phyloP scores from a whole-genome alignment of 2,113 vertebrate species.

The Pogona vitticeps region DNA sequence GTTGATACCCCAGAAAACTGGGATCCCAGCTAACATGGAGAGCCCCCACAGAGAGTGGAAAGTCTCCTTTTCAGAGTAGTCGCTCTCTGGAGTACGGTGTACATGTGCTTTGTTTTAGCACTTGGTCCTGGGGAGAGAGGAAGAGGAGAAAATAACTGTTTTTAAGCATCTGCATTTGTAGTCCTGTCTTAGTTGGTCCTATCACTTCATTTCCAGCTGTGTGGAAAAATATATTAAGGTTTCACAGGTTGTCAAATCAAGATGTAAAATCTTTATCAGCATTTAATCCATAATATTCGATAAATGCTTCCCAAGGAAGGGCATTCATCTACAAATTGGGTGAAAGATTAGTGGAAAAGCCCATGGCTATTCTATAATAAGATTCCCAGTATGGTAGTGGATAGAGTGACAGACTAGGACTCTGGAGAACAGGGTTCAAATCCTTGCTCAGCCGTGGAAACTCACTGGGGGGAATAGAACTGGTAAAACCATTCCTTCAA shows the following conservation, averaged over 20 bases:
- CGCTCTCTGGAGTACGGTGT: too few species aligned
- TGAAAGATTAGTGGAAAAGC: neutral
- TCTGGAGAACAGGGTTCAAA: too few species aligned
- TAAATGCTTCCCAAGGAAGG: neutral
- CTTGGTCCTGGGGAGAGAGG: neutral
- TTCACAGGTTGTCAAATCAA: neutral
- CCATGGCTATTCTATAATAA: neutral
- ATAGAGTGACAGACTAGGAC: too few species aligned
- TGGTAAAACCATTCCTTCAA: too few species aligned
- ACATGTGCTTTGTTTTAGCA: too few species aligned
- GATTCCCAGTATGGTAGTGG: too few species aligned
- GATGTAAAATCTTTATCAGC: neutral
- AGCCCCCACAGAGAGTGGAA: too few species aligned
- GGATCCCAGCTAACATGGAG: too few species aligned
- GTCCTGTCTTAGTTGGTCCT: neutral
- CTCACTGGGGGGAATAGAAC: too few species aligned
- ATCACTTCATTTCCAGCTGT: neutral
- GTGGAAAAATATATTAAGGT: neutral
- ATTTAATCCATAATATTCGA: neutral
- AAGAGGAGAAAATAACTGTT: neutral
- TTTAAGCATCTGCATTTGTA: neutral
- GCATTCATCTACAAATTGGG: neutral
- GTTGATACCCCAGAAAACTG: too few species aligned
- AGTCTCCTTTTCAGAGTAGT: too few species aligned
- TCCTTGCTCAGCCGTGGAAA: too few species aligned